These are phyloP conservation scores for Pseudomyrmex pallidus DNA, from an alignment of 1,140 invertebrate genomes.

Conservation along the genomic window DNA sequence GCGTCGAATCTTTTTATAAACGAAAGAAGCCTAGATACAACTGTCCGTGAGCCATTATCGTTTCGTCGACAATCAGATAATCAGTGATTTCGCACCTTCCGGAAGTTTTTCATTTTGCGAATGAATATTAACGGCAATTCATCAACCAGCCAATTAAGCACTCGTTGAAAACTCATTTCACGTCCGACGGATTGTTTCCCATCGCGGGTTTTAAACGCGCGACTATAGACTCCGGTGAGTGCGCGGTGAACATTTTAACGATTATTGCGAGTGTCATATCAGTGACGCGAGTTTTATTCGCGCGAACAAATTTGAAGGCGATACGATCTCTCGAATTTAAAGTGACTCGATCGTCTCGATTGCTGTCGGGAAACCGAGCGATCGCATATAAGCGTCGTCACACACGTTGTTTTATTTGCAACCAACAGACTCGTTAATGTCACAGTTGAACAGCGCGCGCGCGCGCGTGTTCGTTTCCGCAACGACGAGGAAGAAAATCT, in stretches of 20 bases:
- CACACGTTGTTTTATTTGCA: not conserved
- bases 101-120: not conserved
- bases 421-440: constrained; percentile 3
- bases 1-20: constrained; percentile 69
- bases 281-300: not conserved
- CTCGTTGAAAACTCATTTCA: constrained; percentile 17
- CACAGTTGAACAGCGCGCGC: constrained; percentile 9
- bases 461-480: not conserved
- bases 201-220: constrained; percentile 10
- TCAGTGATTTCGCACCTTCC: not conserved
- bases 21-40: constrained; percentile 65
- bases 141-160: constrained; percentile 27
- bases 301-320: not conserved
- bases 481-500: constrained; percentile 39
- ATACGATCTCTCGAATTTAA: too few species aligned
- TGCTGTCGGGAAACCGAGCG: not conserved
- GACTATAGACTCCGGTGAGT: not conserved
- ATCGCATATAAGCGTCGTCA: not conserved
- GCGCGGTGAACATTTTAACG: not conserved
- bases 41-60: constrained; percentile 58
- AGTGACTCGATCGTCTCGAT: too few species aligned
- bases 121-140: not conserved
- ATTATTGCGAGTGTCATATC: not conserved
- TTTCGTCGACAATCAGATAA: constrained; percentile 19
- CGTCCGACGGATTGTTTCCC: not conserved